Evolutionary conservation across 2,888 invertebrate species (phyloP), one percentile per base, ranked within the genome.

Genomic region (Argyra leucocephala): DNA sequence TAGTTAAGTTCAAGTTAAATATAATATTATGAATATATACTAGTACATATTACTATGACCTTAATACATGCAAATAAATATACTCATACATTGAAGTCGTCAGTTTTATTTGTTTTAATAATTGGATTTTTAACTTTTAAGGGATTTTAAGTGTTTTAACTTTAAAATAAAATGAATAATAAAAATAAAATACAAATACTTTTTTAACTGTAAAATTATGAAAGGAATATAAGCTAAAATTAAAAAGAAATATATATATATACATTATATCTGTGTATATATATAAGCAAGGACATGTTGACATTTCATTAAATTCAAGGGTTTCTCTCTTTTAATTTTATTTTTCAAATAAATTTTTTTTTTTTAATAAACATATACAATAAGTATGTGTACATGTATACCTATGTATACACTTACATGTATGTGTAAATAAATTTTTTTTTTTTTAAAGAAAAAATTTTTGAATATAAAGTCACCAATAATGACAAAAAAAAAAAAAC

Each of bases 21-120:
- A n/a, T n/a, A n/a, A n/a, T n/a, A n/a, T n/a, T n/a, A n/a, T n/a
- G n/a, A n/a, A n/a, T n/a, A n/a, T n/a, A n/a, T n/a, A n/a, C n/a
- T n/a, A n/a, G n/a, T n/a, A n/a, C n/a, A n/a, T n/a, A n/a, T n/a
- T n/a, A n/a, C n/a, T n/a, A n/a, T n/a, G n/a, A n/a, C n/a, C n/a
- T n/a, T n/a, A n/a, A n/a, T n/a, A n/a, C n/a, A n/a, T n/a, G n/a
- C n/a, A n/a, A n/a, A n/a, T n/a, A n/a, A n/a, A n/a, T n/a, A n/a
- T n/a, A n/a, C n/a, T n/a, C 3, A 31, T 31, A 10, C 31, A 31
- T 12, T 12, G 12, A 48, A 18, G 48, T 48, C 48, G 18, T 48
- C 48, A 48, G 48, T 48, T 48, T 31, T 48, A 48, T 48, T 48
- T 48, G 48, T 48, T 48, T 48, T 48, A 48, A 48, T 48, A 48